phyloP scores from a whole-genome alignment of 2,113 vertebrate species.

The Dipodomys merriami region DNA sequence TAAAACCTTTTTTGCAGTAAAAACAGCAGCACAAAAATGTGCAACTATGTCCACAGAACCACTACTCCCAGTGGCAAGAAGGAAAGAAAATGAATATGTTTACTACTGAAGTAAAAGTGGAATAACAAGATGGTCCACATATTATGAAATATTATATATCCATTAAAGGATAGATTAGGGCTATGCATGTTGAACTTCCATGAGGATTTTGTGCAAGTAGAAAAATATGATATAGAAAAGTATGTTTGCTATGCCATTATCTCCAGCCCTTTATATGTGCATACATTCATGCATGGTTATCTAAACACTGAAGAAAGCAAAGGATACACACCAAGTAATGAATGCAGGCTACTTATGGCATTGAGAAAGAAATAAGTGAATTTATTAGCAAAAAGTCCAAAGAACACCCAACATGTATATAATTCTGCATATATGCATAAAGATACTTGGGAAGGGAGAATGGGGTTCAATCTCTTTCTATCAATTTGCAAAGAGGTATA shows the following conservation, averaged over 20 bases:
- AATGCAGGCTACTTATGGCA: neutral
- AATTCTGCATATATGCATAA: neutral
- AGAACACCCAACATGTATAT: neutral
- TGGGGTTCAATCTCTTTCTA: neutral
- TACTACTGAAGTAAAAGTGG: neutral
- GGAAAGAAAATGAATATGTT: neutral
- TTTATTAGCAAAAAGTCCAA: neutral
- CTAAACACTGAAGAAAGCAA: neutral
- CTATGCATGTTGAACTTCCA: neutral
- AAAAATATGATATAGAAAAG: conserved; percentile 22
- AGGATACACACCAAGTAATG: neutral
- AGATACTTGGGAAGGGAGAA: neutral
- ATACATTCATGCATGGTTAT: neutral
- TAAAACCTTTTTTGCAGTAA: neutral
- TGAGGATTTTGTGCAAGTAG: neutral
- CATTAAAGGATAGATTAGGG: neutral
- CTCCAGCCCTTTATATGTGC: neutral
- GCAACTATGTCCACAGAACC: neutral
- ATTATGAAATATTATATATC: neutral
- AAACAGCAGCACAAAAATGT: conserved; percentile 22
- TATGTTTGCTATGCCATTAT: neutral
- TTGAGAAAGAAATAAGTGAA: neutral
- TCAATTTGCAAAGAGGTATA: neutral
- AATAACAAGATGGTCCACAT: neutral
- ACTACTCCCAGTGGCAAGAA: neutral